Percentiles rank a stretch among this genome's conserved stretches.
Evolutionary conservation across 2,888 invertebrate species (phyloP).

Genomic region (Pyrgus malvae): DNA sequence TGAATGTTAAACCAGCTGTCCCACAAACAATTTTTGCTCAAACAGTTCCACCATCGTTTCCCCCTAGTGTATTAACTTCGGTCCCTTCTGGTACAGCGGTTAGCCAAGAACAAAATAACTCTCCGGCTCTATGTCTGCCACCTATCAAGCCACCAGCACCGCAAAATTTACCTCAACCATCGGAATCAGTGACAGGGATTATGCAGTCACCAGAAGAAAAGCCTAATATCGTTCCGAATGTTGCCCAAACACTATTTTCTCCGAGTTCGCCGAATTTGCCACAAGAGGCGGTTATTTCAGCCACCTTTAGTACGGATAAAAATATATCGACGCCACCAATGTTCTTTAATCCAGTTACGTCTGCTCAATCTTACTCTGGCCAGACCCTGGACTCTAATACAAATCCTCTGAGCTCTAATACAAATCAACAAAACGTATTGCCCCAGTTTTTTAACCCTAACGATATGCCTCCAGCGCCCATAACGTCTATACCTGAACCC

Average conservation of each 20-base stretch:
- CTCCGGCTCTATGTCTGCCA: background rate
- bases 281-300: background rate
- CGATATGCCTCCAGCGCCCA: background rate
- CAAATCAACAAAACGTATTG: conserved; percentile 15
- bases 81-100: background rate
- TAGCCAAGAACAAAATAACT: background rate
- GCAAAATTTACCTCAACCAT: background rate
- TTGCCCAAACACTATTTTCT: background rate
- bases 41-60: background rate
- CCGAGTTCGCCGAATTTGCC: background rate
- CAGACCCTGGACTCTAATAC: background rate
- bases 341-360: conserved; percentile 40
- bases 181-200: background rate
- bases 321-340: conserved; percentile 33
- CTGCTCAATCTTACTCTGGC: background rate
- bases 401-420: too few species aligned
- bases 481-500: conserved; percentile 47
- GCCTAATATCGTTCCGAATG: background rate
- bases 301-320: background rate
- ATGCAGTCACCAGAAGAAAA: background rate
- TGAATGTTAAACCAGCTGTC: background rate
- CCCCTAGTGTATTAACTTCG: conserved; percentile 12
- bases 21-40: background rate
- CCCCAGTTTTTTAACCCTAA: conserved; percentile 21
- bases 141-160: conserved; percentile 15